Conservation (phyloP, 2,888 invertebrate species). For the Ormyrus thymus region DNA sequence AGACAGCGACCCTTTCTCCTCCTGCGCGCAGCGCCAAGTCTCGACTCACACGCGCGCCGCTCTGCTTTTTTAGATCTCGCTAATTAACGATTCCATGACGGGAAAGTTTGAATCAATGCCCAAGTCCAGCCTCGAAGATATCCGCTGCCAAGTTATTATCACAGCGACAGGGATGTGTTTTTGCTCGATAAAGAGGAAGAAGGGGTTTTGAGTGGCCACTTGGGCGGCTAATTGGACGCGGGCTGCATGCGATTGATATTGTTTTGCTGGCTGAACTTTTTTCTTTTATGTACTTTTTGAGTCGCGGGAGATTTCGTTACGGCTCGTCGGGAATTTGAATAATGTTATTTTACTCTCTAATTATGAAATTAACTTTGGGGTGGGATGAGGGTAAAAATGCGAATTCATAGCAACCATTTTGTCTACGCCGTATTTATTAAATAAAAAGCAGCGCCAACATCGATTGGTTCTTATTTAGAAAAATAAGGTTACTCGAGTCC, state of each 20-base stretch:
- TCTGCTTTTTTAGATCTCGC: constrained; percentile 63
- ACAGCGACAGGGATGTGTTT: constrained; percentile 7
- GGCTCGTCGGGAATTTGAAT: no score
- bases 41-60: constrained; percentile 42
- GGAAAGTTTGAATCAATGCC: constrained; percentile 9
- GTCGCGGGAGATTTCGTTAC: no score
- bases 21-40: constrained; percentile 24
- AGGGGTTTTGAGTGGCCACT: not conserved
- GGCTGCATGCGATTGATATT: not conserved
- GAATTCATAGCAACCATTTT: not conserved
- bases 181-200: constrained; percentile 5
- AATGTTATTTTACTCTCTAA: no score
- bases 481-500: no score
- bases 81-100: constrained; percentile 68
- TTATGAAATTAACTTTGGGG: no score
- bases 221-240: constrained; percentile 19
- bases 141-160: constrained; percentile 6
- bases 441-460: not conserved
- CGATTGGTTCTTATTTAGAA: not conserved
- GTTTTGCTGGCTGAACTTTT: constrained; percentile 16
- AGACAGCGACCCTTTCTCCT: constrained; percentile 69
- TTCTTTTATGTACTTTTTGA: constrained; percentile 7
- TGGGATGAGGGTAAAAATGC: no score
- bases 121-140: not conserved
- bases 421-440: not conserved